These are phyloP conservation scores for Oreonectes daqikongensis DNA, from an alignment of 2,797 vertebrate species.

Conservation along the genomic window DNA sequence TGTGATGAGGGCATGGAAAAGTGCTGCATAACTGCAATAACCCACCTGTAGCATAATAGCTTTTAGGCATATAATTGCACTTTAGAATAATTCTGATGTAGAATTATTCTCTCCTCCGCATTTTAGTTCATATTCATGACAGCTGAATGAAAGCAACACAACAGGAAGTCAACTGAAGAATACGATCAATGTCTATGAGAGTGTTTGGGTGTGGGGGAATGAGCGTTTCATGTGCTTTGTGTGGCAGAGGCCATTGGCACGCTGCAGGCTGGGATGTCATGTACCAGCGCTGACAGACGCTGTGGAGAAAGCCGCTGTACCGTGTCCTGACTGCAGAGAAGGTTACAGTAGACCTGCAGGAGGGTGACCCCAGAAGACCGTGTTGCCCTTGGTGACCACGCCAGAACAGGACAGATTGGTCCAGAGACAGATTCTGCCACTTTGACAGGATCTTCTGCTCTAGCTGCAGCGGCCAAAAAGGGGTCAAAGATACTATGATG, in stretches of 20 bases:
- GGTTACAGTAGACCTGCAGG: constrained; percentile 30
- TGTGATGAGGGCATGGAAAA: neutral
- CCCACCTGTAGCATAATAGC: neutral
- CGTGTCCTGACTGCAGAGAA: constrained; percentile 39
- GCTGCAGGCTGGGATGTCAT: constrained; percentile 47
- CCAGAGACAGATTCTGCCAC: neutral
- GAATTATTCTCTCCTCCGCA: constrained; percentile 9
- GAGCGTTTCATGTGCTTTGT: constrained; percentile 15
- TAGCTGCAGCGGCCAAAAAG: neutral
- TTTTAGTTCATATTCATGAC: constrained; percentile 15
- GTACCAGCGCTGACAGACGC: constrained; percentile 37
- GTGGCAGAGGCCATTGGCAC: constrained; percentile 25
- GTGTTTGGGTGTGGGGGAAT: constrained; percentile 21
- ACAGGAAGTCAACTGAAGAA: constrained; percentile 21
- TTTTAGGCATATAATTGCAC: neutral
- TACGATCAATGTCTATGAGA: constrained; percentile 12
- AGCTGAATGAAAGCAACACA: constrained; percentile 1
- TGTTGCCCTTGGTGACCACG: neutral
- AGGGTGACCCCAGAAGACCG: constrained; percentile 37
- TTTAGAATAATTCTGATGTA: constrained; percentile 14
- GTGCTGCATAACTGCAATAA: neutral
- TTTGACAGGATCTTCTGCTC: neutral
- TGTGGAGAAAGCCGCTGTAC: constrained; percentile 26
- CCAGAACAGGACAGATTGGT: neutral
- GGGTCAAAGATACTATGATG: neutral